Conservation (phyloP, 2,797 vertebrate genomes). For the Cheirogaleus major region DNA sequence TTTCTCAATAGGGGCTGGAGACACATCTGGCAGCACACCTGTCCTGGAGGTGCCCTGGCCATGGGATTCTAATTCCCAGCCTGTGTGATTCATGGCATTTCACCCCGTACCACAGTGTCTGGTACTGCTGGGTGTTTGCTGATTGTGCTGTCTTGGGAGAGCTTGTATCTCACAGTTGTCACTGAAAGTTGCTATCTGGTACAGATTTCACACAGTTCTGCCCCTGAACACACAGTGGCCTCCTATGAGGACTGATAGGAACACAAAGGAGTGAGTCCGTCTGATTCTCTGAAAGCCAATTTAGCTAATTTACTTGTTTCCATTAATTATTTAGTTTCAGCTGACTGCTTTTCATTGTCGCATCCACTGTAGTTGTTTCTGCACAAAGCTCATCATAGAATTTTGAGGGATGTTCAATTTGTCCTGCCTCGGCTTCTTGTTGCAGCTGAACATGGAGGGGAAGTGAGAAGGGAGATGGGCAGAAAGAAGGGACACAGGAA, state of each 20-base stretch:
- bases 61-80: not conserved
- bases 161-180: not conserved
- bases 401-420: not conserved
- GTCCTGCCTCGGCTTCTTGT: not conserved
- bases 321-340: slow-evolving; percentile 57
- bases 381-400: not conserved
- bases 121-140: not conserved
- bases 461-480: not conserved
- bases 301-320: slow-evolving; percentile 58
- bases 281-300: slow-evolving; percentile 22
- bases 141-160: not conserved
- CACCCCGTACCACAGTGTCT: not conserved
- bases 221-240: not conserved
- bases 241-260: not conserved
- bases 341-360: slow-evolving; percentile 52
- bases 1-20: not conserved
- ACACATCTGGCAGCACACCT: not conserved
- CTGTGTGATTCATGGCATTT: not conserved
- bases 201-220: not conserved
- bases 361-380: slow-evolving; percentile 17
- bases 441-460: not conserved
- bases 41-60: not conserved
- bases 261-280: not conserved
- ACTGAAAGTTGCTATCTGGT: not conserved
- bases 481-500: not conserved